Percentiles rank a stretch among this genome's conserved stretches.
Evolutionary conservation across 2,113 vertebrate species (phyloP).

Genomic region (Puffinus mauretanicus): DNA sequence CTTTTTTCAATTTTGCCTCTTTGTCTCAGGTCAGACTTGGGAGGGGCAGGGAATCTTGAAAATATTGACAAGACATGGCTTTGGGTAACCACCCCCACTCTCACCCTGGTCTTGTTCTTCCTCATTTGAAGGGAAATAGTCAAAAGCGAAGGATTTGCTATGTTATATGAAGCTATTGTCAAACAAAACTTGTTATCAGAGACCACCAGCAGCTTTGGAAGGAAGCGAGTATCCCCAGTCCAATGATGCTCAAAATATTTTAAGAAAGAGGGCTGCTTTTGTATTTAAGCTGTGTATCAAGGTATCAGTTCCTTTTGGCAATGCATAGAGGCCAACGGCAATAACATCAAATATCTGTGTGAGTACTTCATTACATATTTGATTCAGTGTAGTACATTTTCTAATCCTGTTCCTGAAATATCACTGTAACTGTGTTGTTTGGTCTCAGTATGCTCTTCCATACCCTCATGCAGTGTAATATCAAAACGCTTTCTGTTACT

Average conservation of each 20-base stretch:
- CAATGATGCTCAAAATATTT: not conserved
- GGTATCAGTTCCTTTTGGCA: not conserved
- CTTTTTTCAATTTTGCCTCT: not conserved
- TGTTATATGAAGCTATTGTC: not conserved
- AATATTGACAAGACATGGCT: not conserved
- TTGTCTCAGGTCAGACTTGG: not conserved
- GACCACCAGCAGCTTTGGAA: not conserved
- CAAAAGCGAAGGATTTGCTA: not conserved
- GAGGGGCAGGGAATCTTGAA: not conserved
- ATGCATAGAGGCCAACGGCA: not conserved
- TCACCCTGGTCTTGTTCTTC: not conserved
- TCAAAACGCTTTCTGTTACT: slow-evolving; percentile 20
- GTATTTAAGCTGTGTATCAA: not conserved
- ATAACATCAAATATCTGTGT: not conserved
- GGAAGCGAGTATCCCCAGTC: not conserved
- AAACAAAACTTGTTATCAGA: not conserved
- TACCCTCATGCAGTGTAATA: not conserved
- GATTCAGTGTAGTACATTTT: not conserved
- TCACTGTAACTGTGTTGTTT: not conserved
- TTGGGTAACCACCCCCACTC: not conserved
- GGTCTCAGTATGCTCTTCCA: slow-evolving; percentile 15
- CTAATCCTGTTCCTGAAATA: not conserved
- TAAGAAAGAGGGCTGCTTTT: not conserved
- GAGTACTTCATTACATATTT: not conserved
- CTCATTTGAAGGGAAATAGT: not conserved